These are phyloP conservation scores for Caiman crocodilus DNA, from an alignment of 2,797 vertebrate genomes.

Conservation along the genomic window DNA sequence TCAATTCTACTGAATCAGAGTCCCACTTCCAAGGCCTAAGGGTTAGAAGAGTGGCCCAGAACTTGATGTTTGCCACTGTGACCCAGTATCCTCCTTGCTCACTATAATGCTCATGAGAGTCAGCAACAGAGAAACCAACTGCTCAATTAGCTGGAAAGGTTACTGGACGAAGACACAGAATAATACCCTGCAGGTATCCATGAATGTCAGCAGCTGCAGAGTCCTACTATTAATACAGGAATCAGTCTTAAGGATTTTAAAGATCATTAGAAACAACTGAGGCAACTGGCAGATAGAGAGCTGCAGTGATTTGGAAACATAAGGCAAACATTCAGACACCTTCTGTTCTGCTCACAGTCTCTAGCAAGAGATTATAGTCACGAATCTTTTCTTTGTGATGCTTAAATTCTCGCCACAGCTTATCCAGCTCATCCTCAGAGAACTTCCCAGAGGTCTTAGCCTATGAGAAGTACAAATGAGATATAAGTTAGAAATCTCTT, in stretches of 20 bases:
- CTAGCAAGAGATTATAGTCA: slow-evolving; percentile 93
- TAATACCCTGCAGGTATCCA: not conserved
- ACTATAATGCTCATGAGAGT: not conserved
- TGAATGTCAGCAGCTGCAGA: slow-evolving; percentile 30
- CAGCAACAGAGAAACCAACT: slow-evolving; percentile 7
- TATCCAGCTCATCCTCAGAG: slow-evolving; percentile 90
- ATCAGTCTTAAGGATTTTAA: not conserved
- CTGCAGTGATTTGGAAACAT: not conserved
- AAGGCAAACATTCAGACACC: slow-evolving; percentile 78
- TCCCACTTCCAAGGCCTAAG: not conserved
- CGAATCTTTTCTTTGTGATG: slow-evolving; percentile 94
- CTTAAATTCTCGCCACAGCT: slow-evolving; percentile 91
- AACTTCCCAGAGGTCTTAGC: slow-evolving; percentile 94
- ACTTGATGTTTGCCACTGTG: not conserved
- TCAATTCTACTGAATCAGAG: not conserved
- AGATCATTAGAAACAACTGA: slow-evolving; percentile 1
- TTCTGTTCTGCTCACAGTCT: slow-evolving; percentile 91
- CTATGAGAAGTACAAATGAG: slow-evolving; percentile 71
- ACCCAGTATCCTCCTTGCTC: not conserved
- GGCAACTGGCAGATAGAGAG: not conserved
- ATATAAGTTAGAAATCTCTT: not conserved
- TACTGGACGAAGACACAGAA: slow-evolving; percentile 16
- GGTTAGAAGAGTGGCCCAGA: not conserved
- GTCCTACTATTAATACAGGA: not conserved
- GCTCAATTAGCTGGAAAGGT: slow-evolving; percentile 14